Base-by-base conservation (phyloP, 2,888 invertebrate species). In the Nymphalis urticae region DNA sequence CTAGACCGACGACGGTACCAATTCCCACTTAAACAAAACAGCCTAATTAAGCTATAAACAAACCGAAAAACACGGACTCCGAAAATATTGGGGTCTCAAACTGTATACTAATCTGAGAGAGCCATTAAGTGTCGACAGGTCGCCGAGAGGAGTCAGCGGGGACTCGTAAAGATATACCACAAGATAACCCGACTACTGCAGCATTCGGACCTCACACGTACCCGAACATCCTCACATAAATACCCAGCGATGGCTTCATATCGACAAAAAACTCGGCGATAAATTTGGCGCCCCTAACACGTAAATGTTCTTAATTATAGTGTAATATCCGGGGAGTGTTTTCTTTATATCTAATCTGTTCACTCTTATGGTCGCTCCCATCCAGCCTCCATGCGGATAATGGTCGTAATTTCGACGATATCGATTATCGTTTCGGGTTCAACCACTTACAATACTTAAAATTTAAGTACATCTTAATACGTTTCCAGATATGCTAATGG, bases 41-140 rank as follows among this genome's bases (percentile, higher is more conserved):
- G 89, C 83, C 91, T 92, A 92, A 92, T 92, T 92, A 92, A 92
- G 91, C 91, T 86, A 92, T 92, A 92, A 92, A 92, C 90, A 88
- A 90, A 89, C 83, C 92, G 87, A 89, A 90, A 90, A 88, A 91
- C 90, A 92, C 85, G 86, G 80, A 75, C 84, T 83, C 82, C 85
- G 85, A 87, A 88, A 88, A 90, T 86, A 86, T 87, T 85, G 83
- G 78, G 79, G 80, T 79, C 80, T 77, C 62, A 24, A 66, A 48
- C 62, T 80, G 80, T 78, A 80, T 84, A 87, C 87, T 90, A 90
- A 90, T 91, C 89, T 90, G 84, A 74, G 80, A 78, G 80, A 80
- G 85, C 89, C 91, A 91, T 92, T 92, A 92, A 86, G 86, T 87
- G 91, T 85, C 85, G 91, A 91, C 92, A 89, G 90, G 86, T 88